Evolutionary conservation across 2,113 vertebrate genomes (phyloP).

Genomic region (Ptilonorhynchus violaceus): DNA sequence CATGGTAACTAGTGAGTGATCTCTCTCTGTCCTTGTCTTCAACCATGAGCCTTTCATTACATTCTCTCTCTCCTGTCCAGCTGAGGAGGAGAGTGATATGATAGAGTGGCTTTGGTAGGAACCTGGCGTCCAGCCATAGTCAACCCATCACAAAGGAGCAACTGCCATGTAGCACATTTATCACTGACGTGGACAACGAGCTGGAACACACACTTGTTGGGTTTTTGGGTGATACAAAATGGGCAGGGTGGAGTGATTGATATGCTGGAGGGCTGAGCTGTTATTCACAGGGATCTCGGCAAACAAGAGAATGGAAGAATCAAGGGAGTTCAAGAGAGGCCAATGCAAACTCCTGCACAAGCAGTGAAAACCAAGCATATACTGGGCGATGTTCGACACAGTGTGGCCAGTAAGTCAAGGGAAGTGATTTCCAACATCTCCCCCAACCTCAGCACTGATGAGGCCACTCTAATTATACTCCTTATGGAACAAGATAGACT

Average conservation of each 20-base stretch:
- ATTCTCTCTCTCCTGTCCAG: not conserved
- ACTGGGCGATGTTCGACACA: accelerated
- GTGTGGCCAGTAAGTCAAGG: not conserved
- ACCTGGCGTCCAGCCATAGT: not conserved
- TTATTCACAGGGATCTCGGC: not conserved
- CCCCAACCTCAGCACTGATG: not conserved
- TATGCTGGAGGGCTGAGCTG: not conserved
- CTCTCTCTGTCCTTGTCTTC: not conserved
- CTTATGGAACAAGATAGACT: not conserved
- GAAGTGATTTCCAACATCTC: not conserved
- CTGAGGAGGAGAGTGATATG: not conserved
- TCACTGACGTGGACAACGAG: not conserved
- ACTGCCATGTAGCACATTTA: not conserved
- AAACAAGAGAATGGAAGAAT: not conserved
- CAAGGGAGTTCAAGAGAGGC: not conserved
- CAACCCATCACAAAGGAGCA: not conserved
- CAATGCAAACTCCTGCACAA: not conserved
- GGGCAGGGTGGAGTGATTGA: not conserved
- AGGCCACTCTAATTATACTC: not conserved
- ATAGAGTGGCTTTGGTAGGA: not conserved
- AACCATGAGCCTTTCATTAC: not conserved
- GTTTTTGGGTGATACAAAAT: not conserved
- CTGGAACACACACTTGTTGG: not conserved
- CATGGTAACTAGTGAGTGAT: not conserved
- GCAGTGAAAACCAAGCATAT: not conserved